These are phyloP conservation scores for Lissocephala sabroskyi DNA, from an alignment of 2,888 invertebrate genomes.

Conservation along the genomic window DNA sequence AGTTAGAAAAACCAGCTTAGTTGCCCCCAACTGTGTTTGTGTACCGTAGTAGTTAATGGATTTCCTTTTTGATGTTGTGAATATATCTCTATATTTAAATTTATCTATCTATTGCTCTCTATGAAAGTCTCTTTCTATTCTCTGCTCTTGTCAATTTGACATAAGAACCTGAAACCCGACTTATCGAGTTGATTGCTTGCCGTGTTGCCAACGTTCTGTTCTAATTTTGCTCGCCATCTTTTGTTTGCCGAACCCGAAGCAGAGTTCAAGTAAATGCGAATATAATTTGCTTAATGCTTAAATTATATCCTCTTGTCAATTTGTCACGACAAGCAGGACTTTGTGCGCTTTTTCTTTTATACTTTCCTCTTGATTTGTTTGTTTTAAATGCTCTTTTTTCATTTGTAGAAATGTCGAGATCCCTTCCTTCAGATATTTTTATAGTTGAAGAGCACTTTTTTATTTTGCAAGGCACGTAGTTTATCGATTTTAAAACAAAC, in stretches of 20 bases:
- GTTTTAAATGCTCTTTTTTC: constrained; percentile 44
- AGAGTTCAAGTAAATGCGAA: constrained; percentile 41
- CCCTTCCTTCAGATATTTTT: constrained; percentile 1
- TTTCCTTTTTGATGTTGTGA: constrained; percentile 73
- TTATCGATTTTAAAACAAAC: background rate
- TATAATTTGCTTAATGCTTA: constrained; percentile 31
- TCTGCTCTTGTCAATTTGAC: too few species aligned
- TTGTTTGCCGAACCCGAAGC: constrained; percentile 35
- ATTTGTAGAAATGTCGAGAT: background rate
- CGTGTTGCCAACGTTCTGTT: constrained; percentile 26
- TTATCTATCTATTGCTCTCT: constrained; percentile 40
- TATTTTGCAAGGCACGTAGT: constrained; percentile 40
- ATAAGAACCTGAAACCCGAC: constrained; percentile 25
- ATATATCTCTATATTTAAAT: constrained; percentile 54
- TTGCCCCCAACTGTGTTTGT: constrained; percentile 19
- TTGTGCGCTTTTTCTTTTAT: constrained; percentile 34
- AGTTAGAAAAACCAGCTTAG: too few species aligned
- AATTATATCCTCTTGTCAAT: too few species aligned
- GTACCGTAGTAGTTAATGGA: constrained; percentile 65
- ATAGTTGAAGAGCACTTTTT: constrained; percentile 24
- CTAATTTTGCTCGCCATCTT: constrained; percentile 53
- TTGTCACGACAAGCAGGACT: constrained; percentile 16
- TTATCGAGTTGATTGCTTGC: constrained; percentile 45
- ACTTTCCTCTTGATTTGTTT: constrained; percentile 57
- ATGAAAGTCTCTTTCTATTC: too few species aligned